phyloP scores from a whole-genome alignment of 1,140 invertebrate genomes.

The Odontomachus brunneus region DNA sequence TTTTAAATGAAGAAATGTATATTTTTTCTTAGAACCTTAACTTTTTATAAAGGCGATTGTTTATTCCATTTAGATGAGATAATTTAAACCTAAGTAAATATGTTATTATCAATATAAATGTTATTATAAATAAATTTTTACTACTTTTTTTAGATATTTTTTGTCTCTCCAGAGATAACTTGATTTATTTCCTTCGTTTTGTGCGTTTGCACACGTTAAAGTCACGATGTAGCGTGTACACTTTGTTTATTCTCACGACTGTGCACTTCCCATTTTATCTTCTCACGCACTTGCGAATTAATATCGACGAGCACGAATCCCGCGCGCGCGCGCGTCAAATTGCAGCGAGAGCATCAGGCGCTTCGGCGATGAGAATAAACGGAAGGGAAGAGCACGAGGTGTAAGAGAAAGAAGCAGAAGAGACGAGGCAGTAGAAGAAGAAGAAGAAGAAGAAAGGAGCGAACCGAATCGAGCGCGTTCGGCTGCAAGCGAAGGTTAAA shows the following conservation, averaged over 20 bases:
- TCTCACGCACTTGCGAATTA: constrained; percentile 7
- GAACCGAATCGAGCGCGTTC: constrained; percentile 72
- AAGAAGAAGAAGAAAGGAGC: constrained; percentile 63
- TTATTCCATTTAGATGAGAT: too few species aligned
- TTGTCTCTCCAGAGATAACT: too few species aligned
- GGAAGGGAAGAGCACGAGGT: constrained; percentile 22
- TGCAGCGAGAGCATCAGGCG: not conserved
- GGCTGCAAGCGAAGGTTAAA: constrained; percentile 70
- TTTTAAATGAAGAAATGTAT: too few species aligned
- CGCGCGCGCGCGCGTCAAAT: constrained; percentile 30
- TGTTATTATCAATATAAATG: too few species aligned
- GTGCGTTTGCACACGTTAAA: not conserved
- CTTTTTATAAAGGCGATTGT: too few species aligned
- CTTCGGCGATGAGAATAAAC: constrained; percentile 5
- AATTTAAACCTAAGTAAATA: too few species aligned
- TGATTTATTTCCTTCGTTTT: too few species aligned
- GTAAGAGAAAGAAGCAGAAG: constrained; percentile 52
- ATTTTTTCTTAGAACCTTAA: too few species aligned
- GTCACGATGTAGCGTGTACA: not conserved
- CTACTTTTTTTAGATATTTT: too few species aligned
- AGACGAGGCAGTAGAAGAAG: constrained; percentile 44
- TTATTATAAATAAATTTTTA: too few species aligned
- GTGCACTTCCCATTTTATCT: not conserved
- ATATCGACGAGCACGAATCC: constrained; percentile 22
- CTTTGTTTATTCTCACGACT: not conserved